A percentile compares a stretch with the other conserved stretches of the same genome.
Evolutionary conservation across 1,140 invertebrate genomes (phyloP).

Genomic region (Spodoptera frugiperda): DNA sequence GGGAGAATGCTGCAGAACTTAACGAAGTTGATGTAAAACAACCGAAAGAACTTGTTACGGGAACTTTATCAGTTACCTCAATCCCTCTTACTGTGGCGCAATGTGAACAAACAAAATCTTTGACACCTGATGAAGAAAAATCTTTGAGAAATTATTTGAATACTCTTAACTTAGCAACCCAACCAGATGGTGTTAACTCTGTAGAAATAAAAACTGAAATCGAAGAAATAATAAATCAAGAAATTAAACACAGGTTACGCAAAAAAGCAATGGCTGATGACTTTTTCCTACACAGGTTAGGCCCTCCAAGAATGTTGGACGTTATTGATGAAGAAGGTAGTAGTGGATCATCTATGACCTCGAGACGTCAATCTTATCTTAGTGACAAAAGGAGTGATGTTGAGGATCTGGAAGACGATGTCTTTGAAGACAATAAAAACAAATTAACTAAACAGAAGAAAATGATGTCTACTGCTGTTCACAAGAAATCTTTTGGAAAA

Average conservation of each 20-base stretch:
- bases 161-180: slow-evolving; percentile 85
- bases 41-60: slow-evolving; percentile 61
- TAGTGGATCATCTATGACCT: slow-evolving; percentile 85
- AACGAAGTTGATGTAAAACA: slow-evolving; percentile 53
- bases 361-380: slow-evolving; percentile 79
- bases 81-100: slow-evolving; percentile 75
- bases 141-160: slow-evolving; percentile 87
- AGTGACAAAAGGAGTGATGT: slow-evolving; percentile 79
- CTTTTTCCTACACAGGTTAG: slow-evolving; percentile 84
- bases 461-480: slow-evolving; percentile 41
- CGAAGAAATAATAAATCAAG: slow-evolving; percentile 77
- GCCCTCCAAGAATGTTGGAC: slow-evolving; percentile 88
- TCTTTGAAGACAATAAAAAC: slow-evolving; percentile 71
- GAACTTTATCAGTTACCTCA: slow-evolving; percentile 68
- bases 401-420: slow-evolving; percentile 84
- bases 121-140: slow-evolving; percentile 80
- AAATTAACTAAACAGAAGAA: slow-evolving; percentile 55
- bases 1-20: slow-evolving; percentile 75
- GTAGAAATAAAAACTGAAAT: slow-evolving; percentile 79
- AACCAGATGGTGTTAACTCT: slow-evolving; percentile 64
- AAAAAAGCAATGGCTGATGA: slow-evolving; percentile 87
- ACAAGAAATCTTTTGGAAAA: slow-evolving; percentile 57
- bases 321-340: slow-evolving; percentile 90
- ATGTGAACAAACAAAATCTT: slow-evolving; percentile 71
- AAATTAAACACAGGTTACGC: slow-evolving; percentile 81